Conservation (phyloP, 1,140 invertebrate species). For the Aphaenogaster floridana region DNA sequence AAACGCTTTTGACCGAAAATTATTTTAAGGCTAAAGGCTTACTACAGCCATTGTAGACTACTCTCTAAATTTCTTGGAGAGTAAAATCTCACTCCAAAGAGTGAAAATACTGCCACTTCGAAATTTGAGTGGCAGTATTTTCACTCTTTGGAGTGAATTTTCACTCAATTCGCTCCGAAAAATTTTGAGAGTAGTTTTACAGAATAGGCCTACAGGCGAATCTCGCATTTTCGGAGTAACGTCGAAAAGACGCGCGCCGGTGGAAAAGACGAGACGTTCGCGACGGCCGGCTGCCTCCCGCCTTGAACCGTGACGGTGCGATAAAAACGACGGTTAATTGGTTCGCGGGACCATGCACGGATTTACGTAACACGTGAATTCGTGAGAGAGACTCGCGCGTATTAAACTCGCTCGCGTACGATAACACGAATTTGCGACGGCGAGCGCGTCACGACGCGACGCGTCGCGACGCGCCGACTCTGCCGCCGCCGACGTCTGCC, state of each 20-base stretch:
- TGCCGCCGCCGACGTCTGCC: background rate
- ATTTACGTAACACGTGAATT: conserved; percentile 75
- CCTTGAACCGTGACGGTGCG: conserved; percentile 70
- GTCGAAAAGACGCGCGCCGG: background rate
- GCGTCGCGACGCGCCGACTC: background rate
- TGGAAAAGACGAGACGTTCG: background rate
- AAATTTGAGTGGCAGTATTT: too few species aligned
- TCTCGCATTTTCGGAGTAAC: conserved; percentile 1
- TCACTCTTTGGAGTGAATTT: too few species aligned
- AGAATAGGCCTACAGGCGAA: too few species aligned
- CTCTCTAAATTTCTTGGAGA: too few species aligned
- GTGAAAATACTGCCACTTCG: too few species aligned
- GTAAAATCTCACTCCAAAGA: too few species aligned
- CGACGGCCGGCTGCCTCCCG: background rate
- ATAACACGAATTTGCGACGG: conserved; percentile 50
- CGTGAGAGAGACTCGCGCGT: background rate
- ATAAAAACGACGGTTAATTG: conserved; percentile 73
- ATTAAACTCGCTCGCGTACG: background rate
- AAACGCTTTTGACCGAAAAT: too few species aligned
- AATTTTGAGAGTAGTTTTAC: too few species aligned
- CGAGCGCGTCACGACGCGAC: too few species aligned
- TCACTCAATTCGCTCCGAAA: too few species aligned
- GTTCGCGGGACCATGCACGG: conserved; percentile 20
- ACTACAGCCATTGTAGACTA: too few species aligned
- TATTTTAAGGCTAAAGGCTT: too few species aligned